Percentiles rank a stretch among this genome's conserved stretches.
Conservation (phyloP, 2,888 invertebrate species). For the Blera fallax region DNA sequence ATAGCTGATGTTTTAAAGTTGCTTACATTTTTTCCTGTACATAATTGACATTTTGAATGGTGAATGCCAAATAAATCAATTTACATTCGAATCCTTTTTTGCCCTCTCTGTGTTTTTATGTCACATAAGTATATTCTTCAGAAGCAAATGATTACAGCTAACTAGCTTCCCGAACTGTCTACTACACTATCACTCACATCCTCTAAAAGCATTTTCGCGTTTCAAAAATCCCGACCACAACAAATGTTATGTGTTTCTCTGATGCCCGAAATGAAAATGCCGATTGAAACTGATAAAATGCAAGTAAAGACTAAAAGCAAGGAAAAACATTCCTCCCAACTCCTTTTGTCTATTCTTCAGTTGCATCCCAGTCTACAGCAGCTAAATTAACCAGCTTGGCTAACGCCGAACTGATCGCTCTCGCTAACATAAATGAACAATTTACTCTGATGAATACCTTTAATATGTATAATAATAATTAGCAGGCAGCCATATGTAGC, state of each 20-base stretch:
- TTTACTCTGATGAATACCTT: slow-evolving; percentile 64
- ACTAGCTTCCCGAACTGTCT: slow-evolving; percentile 74
- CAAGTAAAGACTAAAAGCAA: slow-evolving; percentile 41
- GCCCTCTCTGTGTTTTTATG: too few species aligned
- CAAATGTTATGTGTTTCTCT: slow-evolving; percentile 56
- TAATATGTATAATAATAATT: slow-evolving; percentile 72
- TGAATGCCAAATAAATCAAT: too few species aligned
- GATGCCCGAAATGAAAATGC: slow-evolving; percentile 53
- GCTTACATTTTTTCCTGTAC: too few species aligned
- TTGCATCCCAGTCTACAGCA: slow-evolving; percentile 8
- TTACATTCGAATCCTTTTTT: too few species aligned
- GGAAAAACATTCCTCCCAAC: slow-evolving; percentile 36
- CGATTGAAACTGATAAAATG: slow-evolving; percentile 25
- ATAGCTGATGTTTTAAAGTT: too few species aligned
- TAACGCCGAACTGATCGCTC: slow-evolving; percentile 48
- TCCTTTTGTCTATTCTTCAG: slow-evolving; percentile 44
- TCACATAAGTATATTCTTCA: too few species aligned
- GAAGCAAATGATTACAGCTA: too few species aligned
- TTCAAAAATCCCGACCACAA: slow-evolving; percentile 59
- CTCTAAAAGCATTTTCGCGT: slow-evolving; percentile 52
- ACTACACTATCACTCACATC: slow-evolving; percentile 76
- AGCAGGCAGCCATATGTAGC: slow-evolving; percentile 72
- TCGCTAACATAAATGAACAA: slow-evolving; percentile 55
- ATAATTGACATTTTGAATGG: too few species aligned
- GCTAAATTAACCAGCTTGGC: slow-evolving; percentile 19